Evolutionary conservation across 2,888 invertebrate genomes (phyloP).

Genomic region (Netelia melanura): DNA sequence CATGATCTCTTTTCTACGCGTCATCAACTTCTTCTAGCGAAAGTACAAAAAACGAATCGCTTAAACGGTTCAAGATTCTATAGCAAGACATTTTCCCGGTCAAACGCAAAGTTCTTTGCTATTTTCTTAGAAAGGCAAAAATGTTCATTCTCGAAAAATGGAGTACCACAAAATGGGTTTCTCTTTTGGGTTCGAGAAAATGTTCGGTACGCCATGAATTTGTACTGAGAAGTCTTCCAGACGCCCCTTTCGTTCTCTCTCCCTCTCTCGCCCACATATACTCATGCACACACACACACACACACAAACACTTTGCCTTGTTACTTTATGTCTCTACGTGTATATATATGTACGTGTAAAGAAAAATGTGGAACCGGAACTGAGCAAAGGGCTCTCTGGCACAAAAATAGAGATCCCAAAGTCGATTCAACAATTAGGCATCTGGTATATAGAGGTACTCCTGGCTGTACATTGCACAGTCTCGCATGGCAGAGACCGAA

Average conservation of each 20-base stretch:
- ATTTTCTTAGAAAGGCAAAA: too few species aligned
- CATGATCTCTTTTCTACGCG: too few species aligned
- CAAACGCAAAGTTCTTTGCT: too few species aligned
- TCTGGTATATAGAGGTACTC: slow-evolving; percentile 53
- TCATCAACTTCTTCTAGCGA: too few species aligned
- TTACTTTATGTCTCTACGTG: slow-evolving; percentile 8
- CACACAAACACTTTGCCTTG: not conserved
- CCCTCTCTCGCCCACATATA: not conserved
- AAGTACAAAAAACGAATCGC: too few species aligned
- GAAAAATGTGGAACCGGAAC: slow-evolving; percentile 27
- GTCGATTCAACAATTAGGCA: slow-evolving; percentile 66
- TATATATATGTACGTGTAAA: slow-evolving; percentile 9
- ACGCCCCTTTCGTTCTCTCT: not conserved
- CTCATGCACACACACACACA: too few species aligned
- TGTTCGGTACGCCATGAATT: slow-evolving; percentile 2
- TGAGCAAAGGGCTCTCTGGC: slow-evolving; percentile 31
- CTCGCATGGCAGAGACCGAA: slow-evolving; percentile 70
- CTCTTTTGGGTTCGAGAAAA: not conserved
- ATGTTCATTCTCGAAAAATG: too few species aligned
- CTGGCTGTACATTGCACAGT: slow-evolving; percentile 35
- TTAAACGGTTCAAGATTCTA: too few species aligned
- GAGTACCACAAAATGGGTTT: not conserved
- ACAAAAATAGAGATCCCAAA: slow-evolving; percentile 58
- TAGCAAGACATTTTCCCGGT: too few species aligned
- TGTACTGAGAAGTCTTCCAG: slow-evolving; percentile 35